phyloP scores from a whole-genome alignment of 30 jellyfish, hydroid and myxozoan genomes.

The Chrysaora quinquecirrha region DNA sequence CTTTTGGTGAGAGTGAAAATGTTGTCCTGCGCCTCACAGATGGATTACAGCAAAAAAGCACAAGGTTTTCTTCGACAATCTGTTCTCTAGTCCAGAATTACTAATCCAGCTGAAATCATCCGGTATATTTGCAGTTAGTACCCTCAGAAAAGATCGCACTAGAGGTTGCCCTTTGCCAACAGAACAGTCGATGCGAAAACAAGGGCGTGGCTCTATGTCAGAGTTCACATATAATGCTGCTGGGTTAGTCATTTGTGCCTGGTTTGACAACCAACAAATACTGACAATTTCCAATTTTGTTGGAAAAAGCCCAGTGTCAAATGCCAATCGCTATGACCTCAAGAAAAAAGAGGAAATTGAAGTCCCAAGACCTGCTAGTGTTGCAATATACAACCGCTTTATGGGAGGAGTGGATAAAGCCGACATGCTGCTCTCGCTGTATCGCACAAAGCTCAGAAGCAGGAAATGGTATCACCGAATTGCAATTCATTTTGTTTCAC shows the following conservation, averaged over 20 bases:
- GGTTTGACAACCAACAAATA: constrained; percentile 51
- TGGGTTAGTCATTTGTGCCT: constrained; percentile 32
- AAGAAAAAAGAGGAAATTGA: constrained; percentile 24
- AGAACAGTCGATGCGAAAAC: constrained; percentile 20
- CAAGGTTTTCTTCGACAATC: constrained; percentile 41
- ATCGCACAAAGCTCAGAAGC: constrained; percentile 51
- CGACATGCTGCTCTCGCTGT: constrained; percentile 46
- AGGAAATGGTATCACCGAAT: constrained; percentile 65
- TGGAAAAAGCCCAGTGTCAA: constrained; percentile 50
- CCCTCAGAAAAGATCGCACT: constrained; percentile 46
- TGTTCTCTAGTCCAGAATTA: constrained; percentile 62
- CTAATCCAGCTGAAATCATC: constrained; percentile 25
- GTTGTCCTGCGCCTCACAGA: constrained; percentile 41
- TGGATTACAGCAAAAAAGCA: constrained; percentile 21
- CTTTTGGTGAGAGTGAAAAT: constrained; percentile 41
- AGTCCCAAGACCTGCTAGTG: constrained; percentile 48
- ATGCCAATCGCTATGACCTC: constrained; percentile 30
- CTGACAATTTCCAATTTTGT: constrained; percentile 49
- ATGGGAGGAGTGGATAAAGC: constrained; percentile 39
- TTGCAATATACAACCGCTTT: constrained; percentile 41
- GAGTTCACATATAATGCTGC: constrained; percentile 23
- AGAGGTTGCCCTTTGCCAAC: constrained; percentile 36
- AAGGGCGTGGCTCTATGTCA: constrained; percentile 39
- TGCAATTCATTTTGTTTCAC: constrained; percentile 47
- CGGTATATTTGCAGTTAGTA: constrained; percentile 34